Evolutionary conservation across 2,888 invertebrate genomes (phyloP).

Genomic region (Drosophila maculinotata): DNA sequence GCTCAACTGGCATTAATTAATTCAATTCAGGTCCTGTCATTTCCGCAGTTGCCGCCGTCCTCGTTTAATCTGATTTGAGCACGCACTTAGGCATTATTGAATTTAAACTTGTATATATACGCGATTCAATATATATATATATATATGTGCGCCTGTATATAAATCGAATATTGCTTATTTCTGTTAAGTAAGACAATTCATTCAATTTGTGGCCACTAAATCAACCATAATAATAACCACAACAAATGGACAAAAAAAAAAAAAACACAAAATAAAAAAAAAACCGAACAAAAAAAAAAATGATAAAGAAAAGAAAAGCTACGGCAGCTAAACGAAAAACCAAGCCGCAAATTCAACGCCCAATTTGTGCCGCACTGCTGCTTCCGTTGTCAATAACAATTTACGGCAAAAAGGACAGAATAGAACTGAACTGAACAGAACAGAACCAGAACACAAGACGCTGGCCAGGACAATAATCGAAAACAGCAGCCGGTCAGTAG

Average conservation of each 20-base stretch:
- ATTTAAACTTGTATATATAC: conserved; percentile 63
- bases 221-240: conserved; percentile 80
- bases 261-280: conserved; percentile 18
- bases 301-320: conserved; percentile 28
- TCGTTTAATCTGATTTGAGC: conserved; percentile 73
- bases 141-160: conserved; percentile 3
- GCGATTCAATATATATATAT: conserved; percentile 9
- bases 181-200: conserved; percentile 80
- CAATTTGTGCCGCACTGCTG: conserved; percentile 79
- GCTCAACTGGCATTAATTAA: conserved; percentile 71
- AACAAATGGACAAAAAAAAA: conserved; percentile 64
- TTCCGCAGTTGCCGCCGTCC: conserved; percentile 42
- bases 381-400: conserved; percentile 82
- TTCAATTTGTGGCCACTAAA: conserved; percentile 80
- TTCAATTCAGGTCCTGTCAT: conserved; percentile 74
- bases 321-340: conserved; percentile 57
- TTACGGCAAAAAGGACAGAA: conserved; percentile 67
- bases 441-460: conserved; percentile 24
- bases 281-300: conserved; percentile 21
- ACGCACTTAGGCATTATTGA: conserved; percentile 73
- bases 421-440: conserved; percentile 16
- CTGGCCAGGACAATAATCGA: conserved; percentile 73
- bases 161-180: conserved; percentile 68
- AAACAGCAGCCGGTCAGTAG: conserved; percentile 80
- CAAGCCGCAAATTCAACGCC: conserved; percentile 79